Evolutionary conservation across 2,113 vertebrate genomes (phyloP).

Genomic region (Salminus brasiliensis): DNA sequence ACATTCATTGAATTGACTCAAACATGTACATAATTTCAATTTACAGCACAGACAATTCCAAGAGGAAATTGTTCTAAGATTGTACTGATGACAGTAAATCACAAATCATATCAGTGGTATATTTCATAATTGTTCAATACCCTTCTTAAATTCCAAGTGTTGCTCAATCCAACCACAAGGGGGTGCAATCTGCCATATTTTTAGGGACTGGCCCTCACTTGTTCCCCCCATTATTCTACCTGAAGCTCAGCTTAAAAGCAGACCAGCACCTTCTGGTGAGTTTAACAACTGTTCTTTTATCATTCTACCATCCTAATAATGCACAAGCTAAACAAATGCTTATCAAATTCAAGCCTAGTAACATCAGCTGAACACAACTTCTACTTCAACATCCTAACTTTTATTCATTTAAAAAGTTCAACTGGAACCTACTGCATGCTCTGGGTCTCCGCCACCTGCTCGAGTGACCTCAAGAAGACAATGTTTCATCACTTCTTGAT

Average conservation of each 20-base stretch:
- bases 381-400: background rate
- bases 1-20: too few relatives aligned
- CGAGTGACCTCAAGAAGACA: constrained; percentile 23
- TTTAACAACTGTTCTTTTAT: too few relatives aligned
- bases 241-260: background rate
- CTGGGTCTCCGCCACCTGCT: background rate
- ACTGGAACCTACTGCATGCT: background rate
- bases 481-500: constrained; percentile 75
- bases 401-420: background rate
- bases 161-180: constrained; percentile 17
- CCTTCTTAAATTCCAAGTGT: background rate
- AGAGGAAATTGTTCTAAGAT: too few relatives aligned
- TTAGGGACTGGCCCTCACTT: background rate
- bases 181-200: constrained; percentile 11
- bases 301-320: background rate
- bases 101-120: too few relatives aligned
- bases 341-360: background rate
- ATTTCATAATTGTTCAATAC: too few relatives aligned
- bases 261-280: constrained; percentile 27
- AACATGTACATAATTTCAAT: too few relatives aligned
- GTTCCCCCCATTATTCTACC: background rate
- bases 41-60: too few relatives aligned
- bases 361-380: background rate
- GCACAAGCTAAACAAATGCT: too few relatives aligned
- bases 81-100: too few relatives aligned